Evolutionary conservation across 1,140 invertebrate species (phyloP), one percentile per base, ranked within the genome.

Genomic region (Formica selysi): DNA sequence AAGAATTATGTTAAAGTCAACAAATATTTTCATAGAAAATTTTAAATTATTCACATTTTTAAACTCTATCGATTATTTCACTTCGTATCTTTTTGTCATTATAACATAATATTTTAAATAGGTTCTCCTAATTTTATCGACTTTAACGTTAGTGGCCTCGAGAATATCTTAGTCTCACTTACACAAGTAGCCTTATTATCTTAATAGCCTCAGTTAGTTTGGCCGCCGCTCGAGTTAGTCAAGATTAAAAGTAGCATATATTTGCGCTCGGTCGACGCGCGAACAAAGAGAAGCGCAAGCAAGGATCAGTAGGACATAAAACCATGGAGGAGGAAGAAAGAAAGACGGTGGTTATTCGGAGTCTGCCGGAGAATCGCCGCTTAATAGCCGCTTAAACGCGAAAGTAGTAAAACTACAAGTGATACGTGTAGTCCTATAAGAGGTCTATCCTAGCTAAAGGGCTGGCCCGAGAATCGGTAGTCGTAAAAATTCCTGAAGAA

Each of bases 401-500:
- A 89, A 89, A 90, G 76, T 90, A 84, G 73, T 90, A 90, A 90
- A 90, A 44, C 76, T 59, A 57, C 87, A 73, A 89, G 87, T 78
- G 79, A 26, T 67, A 74, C 51, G 48, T 57, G 80, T 22, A 22
- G 54, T 41, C 48, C 70, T 80, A 22, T 22, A 22, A 22, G 22
- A 22, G 22, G 22, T 22, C 84, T 73, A 86, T 80, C 87, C 88
- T 88, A 89, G 81, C 74, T 32, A 65, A 59, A 78, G 61, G 44
- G 73, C 70, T 54, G 59, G 59, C 44, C 57, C 44, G 68, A 67
- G 7, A 57, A 41, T 68, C 64, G 44, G 22, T 80, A 86, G 88
- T 90, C 85, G 61, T 90, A 90, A 90, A 89, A 90, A 90, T 90
- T 90, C 85, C 74, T 78, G 41, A 73, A 48, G 87, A 89, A 89